Conservation (phyloP, 2,797 vertebrate genomes). For the Anomalospiza imberbis region DNA sequence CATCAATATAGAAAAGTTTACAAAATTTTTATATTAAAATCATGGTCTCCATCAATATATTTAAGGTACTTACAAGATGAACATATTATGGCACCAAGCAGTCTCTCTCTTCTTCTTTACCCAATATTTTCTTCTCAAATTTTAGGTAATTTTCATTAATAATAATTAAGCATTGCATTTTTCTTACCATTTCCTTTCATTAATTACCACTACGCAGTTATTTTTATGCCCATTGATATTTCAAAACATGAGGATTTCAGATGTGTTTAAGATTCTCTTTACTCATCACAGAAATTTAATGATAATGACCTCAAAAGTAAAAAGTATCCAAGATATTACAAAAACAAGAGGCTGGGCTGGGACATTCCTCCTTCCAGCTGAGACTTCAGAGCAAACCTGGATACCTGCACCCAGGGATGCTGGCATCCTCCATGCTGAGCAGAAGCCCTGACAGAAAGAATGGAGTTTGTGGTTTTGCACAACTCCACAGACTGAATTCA, state of each 20-base stretch:
- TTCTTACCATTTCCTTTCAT: neutral
- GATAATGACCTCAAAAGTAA: neutral
- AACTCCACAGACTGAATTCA: neutral
- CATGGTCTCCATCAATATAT: neutral
- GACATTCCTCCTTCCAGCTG: neutral
- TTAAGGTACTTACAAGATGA: neutral
- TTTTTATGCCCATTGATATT: neutral
- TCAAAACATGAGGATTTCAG: neutral
- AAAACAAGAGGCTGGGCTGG: neutral
- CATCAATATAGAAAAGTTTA: neutral
- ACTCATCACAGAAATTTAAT: neutral
- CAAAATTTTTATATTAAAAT: neutral
- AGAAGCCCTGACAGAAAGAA: neutral
- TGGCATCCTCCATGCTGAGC: neutral
- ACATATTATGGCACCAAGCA: neutral
- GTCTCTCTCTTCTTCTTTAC: neutral
- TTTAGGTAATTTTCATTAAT: neutral
- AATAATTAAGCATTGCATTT: neutral
- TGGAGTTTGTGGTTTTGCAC: fast-evolving
- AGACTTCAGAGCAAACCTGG: neutral
- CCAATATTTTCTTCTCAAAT: neutral
- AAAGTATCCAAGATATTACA: neutral
- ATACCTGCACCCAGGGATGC: fast-evolving
- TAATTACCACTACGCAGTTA: neutral
- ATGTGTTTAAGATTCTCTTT: neutral